A percentile compares a stretch with the other conserved stretches of the same genome.
Evolutionary conservation across 2,888 invertebrate species (phyloP).

Genomic region (Tinea trinotella): DNA sequence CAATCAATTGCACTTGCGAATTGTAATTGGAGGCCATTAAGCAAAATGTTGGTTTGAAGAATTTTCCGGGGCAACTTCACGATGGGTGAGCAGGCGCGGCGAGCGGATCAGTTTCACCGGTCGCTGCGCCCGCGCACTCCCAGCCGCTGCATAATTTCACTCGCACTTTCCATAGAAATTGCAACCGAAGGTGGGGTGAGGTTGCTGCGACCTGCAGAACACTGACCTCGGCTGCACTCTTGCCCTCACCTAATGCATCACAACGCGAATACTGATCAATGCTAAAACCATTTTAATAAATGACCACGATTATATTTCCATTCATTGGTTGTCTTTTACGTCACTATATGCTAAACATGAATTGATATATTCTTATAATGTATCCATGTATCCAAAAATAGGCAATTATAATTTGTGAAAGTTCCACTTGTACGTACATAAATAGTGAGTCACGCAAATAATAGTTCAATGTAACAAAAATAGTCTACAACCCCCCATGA

Average conservation of each 20-base stretch:
- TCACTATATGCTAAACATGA: neutral
- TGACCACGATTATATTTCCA: neutral
- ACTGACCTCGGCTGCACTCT: conserved; percentile 15
- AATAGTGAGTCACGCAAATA: conserved; percentile 1
- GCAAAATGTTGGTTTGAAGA: conserved; percentile 10
- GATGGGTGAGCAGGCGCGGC: neutral
- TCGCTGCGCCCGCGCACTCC: conserved; percentile 9
- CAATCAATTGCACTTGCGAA: neutral
- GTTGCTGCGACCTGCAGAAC: conserved; percentile 12
- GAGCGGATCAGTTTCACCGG: conserved; percentile 25
- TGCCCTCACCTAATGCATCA: conserved; percentile 15
- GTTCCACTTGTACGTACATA: neutral
- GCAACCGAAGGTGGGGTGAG: conserved; percentile 18
- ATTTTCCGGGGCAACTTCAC: conserved; percentile 15
- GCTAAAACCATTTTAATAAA: neutral
- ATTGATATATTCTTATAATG: neutral
- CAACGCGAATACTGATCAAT: neutral
- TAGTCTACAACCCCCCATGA: neutral
- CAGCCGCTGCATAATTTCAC: conserved; percentile 28
- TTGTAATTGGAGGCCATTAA: neutral
- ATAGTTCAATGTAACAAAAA: neutral
- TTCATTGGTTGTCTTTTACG: neutral
- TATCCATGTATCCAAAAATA: neutral
- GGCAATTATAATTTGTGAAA: neutral
- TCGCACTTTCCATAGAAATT: conserved; percentile 29